These are phyloP conservation scores for Terebella lapidaria DNA, from an alignment of 2,888 invertebrate genomes.

Conservation along the genomic window DNA sequence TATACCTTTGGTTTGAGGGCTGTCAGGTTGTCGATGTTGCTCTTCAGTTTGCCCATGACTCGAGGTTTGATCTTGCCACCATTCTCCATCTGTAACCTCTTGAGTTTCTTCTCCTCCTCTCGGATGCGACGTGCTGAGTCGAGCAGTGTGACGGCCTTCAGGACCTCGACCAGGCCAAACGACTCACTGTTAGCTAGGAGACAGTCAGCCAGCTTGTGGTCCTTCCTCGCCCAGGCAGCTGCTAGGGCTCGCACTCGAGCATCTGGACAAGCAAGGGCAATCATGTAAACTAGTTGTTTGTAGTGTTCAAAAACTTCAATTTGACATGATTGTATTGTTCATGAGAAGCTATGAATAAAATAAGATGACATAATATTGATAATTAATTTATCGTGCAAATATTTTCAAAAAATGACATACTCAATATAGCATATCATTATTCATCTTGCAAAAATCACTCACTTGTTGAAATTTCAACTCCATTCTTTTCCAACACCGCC, in stretches of 20 bases:
- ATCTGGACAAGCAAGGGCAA: constrained; percentile 32
- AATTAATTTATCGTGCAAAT: too few species aligned
- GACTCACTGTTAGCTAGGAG: constrained; percentile 33
- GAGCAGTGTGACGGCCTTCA: constrained; percentile 40
- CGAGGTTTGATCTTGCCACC: constrained; percentile 33
- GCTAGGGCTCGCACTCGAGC: constrained; percentile 42
- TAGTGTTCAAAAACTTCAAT: neutral
- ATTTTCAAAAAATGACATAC: too few species aligned
- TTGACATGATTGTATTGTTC: neutral
- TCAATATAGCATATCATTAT: too few species aligned
- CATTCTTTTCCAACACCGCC: constrained; percentile 34
- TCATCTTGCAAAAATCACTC: too few species aligned
- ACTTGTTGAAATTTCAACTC: constrained; percentile 44
- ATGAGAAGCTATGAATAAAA: neutral
- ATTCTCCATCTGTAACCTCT: constrained; percentile 32
- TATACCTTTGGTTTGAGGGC: constrained; percentile 38
- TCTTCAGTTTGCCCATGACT: constrained; percentile 45
- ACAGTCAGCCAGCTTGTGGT: constrained; percentile 38
- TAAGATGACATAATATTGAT: neutral
- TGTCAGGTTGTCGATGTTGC: constrained; percentile 43
- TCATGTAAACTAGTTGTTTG: constrained; percentile 6
- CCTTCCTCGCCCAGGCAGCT: constrained; percentile 46
- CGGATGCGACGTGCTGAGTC: constrained; percentile 41
- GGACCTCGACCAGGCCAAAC: constrained; percentile 44
- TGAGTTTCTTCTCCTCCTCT: constrained; percentile 44